A percentile compares a stretch with the other conserved stretches of the same genome.
Conservation (phyloP, 2,113 vertebrate species). For the Mohoua ochrocephala region DNA sequence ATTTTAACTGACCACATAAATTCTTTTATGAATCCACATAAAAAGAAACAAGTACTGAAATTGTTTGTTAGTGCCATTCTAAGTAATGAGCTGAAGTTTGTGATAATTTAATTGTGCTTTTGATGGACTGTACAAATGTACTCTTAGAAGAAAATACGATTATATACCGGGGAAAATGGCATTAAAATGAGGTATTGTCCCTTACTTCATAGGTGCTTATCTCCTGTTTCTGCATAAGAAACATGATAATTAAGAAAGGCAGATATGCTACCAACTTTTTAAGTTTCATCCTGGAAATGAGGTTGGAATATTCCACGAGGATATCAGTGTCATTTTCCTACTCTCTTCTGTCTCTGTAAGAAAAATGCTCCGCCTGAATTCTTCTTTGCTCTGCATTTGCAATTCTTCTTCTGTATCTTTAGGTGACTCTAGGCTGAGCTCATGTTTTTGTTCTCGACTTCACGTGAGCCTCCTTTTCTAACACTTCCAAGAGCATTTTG, state of each 20-base stretch:
- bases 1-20: slow-evolving; percentile 12
- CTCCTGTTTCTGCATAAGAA: background rate
- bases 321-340: background rate
- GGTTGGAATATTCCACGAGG: background rate
- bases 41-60: background rate
- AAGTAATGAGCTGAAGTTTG: slow-evolving; percentile 4
- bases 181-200: background rate
- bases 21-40: background rate
- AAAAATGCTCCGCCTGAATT: background rate
- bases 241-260: background rate
- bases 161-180: background rate
- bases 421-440: background rate
- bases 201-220: slow-evolving; percentile 23
- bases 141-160: background rate
- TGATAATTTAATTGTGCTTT: slow-evolving; percentile 3
- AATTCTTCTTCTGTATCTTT: background rate
- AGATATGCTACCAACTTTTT: background rate
- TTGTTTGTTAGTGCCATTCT: background rate
- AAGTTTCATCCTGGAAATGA: background rate
- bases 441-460: background rate
- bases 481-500: background rate
- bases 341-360: background rate
- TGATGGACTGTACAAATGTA: background rate
- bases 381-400: background rate
- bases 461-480: background rate